phyloP scores from a whole-genome alignment of 2,888 invertebrate genomes.

The Deroplatys truncata region DNA sequence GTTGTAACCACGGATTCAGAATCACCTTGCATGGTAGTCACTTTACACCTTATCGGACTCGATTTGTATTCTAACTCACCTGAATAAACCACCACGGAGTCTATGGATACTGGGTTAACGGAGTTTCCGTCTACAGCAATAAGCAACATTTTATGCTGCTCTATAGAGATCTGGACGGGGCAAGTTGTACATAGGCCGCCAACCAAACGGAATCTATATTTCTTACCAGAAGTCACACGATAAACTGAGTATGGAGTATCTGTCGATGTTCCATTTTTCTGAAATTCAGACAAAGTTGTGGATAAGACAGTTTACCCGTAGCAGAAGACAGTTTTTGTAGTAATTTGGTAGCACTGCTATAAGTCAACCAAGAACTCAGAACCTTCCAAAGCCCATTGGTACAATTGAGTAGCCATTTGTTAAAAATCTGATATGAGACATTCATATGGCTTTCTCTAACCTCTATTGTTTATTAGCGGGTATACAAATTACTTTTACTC shows the following conservation, averaged over 20 bases:
- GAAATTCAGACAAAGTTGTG: background rate
- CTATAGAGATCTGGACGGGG: constrained; percentile 40
- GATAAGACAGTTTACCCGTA: background rate
- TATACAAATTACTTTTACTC: no score
- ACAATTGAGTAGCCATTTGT: no score
- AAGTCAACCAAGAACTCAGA: no score
- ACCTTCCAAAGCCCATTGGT: no score
- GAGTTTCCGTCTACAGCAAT: constrained; percentile 42
- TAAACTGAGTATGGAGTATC: constrained; percentile 26
- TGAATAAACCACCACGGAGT: constrained; percentile 36
- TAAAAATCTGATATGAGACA: no score
- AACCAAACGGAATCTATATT: constrained; percentile 44
- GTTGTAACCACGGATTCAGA: no score
- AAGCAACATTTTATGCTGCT: constrained; percentile 39
- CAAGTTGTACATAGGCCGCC: constrained; percentile 41
- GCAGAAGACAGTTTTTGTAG: no score
- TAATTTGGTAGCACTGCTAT: no score
- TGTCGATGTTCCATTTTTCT: background rate
- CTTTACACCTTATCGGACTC: no score
- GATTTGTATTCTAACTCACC: constrained; percentile 3
- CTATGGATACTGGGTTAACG: constrained; percentile 36
- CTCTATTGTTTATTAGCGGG: no score
- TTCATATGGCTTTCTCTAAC: no score
- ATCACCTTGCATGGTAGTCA: no score
- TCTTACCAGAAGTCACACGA: constrained; percentile 36